phyloP scores from a whole-genome alignment of 2,888 invertebrate genomes.

The Aethes cnicana region DNA sequence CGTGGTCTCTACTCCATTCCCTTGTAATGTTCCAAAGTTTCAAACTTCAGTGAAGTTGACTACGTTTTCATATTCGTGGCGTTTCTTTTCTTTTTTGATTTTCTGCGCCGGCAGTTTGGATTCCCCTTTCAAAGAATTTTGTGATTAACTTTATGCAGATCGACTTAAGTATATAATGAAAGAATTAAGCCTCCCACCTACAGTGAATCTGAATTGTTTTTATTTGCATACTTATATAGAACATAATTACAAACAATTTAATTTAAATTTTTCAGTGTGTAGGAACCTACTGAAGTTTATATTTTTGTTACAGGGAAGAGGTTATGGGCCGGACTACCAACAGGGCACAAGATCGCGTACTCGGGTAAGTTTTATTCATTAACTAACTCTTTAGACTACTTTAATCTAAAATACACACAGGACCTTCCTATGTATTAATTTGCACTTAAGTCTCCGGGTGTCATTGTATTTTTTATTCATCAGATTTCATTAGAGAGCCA shows the following conservation, averaged over 20 bases:
- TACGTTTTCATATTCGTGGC: conserved; percentile 5
- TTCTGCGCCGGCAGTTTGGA: no score
- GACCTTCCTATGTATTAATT: no score
- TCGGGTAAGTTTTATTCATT: conserved; percentile 57
- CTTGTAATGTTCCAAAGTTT: conserved; percentile 16
- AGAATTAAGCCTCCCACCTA: no score
- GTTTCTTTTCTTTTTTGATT: conserved; percentile 8
- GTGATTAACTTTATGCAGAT: no score
- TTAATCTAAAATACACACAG: background rate
- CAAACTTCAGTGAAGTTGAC: conserved; percentile 17
- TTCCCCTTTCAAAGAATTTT: no score
- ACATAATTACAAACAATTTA: no score
- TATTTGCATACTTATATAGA: no score
- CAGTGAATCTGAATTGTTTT: no score
- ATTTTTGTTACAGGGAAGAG: conserved; percentile 66
- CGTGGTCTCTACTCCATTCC: conserved; percentile 19
- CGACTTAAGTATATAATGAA: no score
- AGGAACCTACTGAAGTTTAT: conserved; percentile 13
- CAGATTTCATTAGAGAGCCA: no score
- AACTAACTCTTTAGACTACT: background rate
- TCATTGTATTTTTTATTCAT: no score
- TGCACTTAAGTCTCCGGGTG: no score
- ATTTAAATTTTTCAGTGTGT: background rate
- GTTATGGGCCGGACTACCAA: conserved; percentile 67
- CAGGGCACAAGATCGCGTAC: conserved; percentile 71